phyloP scores from a whole-genome alignment of 2,113 vertebrate species.

The Chloropsis hardwickii region DNA sequence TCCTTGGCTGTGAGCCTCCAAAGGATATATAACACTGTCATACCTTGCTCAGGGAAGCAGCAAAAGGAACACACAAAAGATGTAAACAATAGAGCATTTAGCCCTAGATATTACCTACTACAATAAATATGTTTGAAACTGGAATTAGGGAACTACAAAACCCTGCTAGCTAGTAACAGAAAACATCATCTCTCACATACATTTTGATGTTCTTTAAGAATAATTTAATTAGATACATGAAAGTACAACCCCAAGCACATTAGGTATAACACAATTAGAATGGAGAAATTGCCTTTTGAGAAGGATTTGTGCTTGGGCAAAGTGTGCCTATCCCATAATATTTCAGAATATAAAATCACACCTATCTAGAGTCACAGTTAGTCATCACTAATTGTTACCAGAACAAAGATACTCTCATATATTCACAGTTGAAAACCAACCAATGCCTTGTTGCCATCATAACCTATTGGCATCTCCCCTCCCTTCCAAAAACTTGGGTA shows the following conservation, averaged over 20 bases:
- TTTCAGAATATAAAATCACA: not conserved
- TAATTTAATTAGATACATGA: not conserved
- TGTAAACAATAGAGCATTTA: not conserved
- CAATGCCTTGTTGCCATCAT: not conserved
- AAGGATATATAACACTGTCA: not conserved
- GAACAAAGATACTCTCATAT: not conserved
- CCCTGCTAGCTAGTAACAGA: not conserved
- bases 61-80: not conserved
- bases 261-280: not conserved
- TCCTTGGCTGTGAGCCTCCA: not conserved
- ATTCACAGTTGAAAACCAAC: not conserved
- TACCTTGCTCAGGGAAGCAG: not conserved
- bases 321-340: not conserved
- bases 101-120: not conserved
- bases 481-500: not conserved
- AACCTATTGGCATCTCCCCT: not conserved
- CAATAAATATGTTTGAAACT: not conserved
- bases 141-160: not conserved
- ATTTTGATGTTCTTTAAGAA: not conserved
- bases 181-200: not conserved
- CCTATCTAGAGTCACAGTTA: not conserved
- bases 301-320: not conserved
- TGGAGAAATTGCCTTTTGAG: not conserved
- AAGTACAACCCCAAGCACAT: not conserved
- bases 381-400: not conserved